Percentiles rank a stretch among this genome's conserved stretches.
These are phyloP conservation scores for Amazona finschi DNA, from an alignment of 2,797 vertebrate species.

Conservation along the genomic window DNA sequence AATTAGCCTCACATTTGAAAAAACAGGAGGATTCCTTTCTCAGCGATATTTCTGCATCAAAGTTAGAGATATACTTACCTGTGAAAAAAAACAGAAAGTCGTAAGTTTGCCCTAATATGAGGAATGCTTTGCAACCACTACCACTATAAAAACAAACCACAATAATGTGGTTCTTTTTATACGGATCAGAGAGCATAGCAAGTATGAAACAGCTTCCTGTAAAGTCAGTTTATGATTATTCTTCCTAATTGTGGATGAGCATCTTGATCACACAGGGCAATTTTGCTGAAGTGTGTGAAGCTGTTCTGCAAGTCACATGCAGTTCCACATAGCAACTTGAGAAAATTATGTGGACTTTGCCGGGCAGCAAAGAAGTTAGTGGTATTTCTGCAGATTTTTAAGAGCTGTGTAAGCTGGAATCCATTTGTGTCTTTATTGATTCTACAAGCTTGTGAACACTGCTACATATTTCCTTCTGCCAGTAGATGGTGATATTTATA, in stretches of 20 bases:
- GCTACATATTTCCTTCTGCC: neutral
- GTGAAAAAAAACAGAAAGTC: neutral
- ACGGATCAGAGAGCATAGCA: neutral
- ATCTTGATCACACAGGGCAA: neutral
- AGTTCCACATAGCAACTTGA: neutral
- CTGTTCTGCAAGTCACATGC: neutral
- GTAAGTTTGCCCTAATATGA: neutral
- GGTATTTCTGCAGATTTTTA: neutral
- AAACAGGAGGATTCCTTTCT: neutral
- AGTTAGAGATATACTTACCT: neutral
- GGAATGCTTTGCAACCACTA: neutral
- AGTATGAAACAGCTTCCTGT: neutral
- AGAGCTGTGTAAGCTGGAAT: neutral
- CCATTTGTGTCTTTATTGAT: constrained; percentile 24
- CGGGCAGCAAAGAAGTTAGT: neutral
- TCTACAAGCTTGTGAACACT: neutral
- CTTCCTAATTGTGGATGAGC: neutral
- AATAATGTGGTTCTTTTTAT: neutral
- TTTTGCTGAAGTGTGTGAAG: neutral
- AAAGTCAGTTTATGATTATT: neutral
- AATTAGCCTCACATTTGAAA: neutral
- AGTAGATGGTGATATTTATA: constrained; percentile 58
- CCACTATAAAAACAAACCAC: neutral
- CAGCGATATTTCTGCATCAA: neutral
- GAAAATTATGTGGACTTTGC: neutral